A percentile compares a stretch with the other conserved stretches of the same genome.
phyloP scores from a whole-genome alignment of 2,888 invertebrate genomes.

The Andrena dorsata region DNA sequence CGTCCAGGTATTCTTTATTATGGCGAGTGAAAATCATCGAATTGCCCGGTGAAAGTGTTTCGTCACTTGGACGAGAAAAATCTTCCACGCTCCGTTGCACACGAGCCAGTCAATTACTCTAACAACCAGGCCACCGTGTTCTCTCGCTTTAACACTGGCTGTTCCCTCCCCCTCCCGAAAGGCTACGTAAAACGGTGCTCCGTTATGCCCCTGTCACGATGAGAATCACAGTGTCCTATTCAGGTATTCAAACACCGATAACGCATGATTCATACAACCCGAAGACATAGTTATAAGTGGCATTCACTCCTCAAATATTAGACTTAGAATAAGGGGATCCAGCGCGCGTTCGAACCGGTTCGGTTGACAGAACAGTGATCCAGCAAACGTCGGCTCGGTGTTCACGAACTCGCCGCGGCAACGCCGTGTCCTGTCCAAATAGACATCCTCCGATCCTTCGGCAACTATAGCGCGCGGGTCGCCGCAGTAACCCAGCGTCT shows the following conservation, averaged over 20 bases:
- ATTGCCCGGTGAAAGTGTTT: slow-evolving; percentile 58
- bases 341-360: too few species aligned
- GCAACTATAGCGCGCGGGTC: too few species aligned
- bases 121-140: slow-evolving; percentile 34
- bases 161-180: slow-evolving; percentile 29
- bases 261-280: slow-evolving; percentile 34
- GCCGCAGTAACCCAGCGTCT: too few species aligned
- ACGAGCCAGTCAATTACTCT: slow-evolving; percentile 47
- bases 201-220: not conserved
- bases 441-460: too few species aligned
- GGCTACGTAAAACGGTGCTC: not conserved
- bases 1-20: slow-evolving; percentile 25
- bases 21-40: slow-evolving; percentile 42
- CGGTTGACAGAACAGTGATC: too few species aligned
- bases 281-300: slow-evolving; percentile 5
- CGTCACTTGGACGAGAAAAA: slow-evolving; percentile 43
- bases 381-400: too few species aligned
- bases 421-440: too few species aligned
- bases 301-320: not conserved
- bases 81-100: slow-evolving; percentile 47
- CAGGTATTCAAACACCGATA: slow-evolving; percentile 24
- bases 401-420: too few species aligned
- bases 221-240: slow-evolving; percentile 30
- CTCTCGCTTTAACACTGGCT: slow-evolving; percentile 32
- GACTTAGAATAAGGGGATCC: not conserved